Evolutionary conservation across 2,888 invertebrate genomes (phyloP).

Genomic region (Drosophila lutescens): DNA sequence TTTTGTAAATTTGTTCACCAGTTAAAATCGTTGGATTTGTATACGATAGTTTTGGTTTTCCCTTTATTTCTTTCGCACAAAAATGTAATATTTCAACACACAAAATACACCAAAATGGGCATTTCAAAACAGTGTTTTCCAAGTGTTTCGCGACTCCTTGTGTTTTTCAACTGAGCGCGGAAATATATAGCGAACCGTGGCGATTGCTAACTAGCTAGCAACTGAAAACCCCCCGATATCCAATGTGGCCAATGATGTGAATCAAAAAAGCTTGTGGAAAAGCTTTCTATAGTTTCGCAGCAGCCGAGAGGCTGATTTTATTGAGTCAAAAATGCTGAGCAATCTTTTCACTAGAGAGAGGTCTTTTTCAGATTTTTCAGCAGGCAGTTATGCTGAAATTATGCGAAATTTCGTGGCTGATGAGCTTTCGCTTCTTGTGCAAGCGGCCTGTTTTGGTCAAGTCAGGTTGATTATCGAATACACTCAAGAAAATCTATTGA

Average conservation of each 20-base stretch:
- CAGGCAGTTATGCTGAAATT: conserved; percentile 44
- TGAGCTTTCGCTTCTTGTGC: conserved; percentile 59
- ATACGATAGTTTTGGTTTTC: background rate
- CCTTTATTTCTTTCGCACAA: background rate
- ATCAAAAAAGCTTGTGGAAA: conserved; percentile 29
- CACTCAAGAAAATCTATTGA: background rate
- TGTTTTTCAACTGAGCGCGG: conserved; percentile 37
- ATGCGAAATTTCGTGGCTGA: conserved; percentile 59
- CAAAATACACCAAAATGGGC: background rate
- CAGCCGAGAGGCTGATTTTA: conserved; percentile 2
- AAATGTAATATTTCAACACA: conserved; percentile 1
- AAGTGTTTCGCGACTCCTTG: conserved; percentile 29
- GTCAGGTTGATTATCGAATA: conserved; percentile 30
- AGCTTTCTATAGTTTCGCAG: conserved; percentile 46
- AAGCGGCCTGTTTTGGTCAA: conserved; percentile 44
- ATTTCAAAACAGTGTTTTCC: conserved; percentile 3
- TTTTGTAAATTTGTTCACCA: conserved; percentile 19
- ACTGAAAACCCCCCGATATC: conserved; percentile 24
- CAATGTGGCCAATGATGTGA: conserved; percentile 20
- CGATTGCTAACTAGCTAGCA: conserved; percentile 30
- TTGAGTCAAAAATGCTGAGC: conserved; percentile 27
- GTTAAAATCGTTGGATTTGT: conserved; percentile 3
- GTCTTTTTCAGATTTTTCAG: conserved; percentile 11
- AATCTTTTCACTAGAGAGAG: conserved; percentile 5
- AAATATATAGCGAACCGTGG: conserved; percentile 20